phyloP scores from a whole-genome alignment of 2,797 vertebrate genomes.

The Oreochromis mossambicus region DNA sequence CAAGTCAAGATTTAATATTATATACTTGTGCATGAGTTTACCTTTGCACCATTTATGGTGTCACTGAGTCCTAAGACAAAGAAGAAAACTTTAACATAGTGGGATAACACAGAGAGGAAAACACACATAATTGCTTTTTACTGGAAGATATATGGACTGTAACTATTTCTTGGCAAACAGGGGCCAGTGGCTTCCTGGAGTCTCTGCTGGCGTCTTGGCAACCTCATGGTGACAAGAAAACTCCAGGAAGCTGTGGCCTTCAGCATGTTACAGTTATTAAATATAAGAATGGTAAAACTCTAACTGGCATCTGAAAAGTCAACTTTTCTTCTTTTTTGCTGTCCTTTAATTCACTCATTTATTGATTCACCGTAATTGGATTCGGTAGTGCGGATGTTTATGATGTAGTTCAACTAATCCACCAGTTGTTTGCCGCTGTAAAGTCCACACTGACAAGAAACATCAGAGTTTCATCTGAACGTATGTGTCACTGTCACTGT shows the following conservation, averaged over 20 bases:
- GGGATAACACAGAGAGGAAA: not conserved
- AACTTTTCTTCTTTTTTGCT: not conserved
- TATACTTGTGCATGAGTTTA: too few species aligned
- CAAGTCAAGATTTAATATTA: not conserved
- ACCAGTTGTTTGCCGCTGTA: not conserved
- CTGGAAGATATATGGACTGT: not conserved
- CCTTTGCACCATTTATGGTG: not conserved
- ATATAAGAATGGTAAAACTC: not conserved
- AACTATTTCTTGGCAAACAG: not conserved
- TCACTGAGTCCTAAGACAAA: not conserved
- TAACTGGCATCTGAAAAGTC: not conserved
- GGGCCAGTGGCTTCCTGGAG: not conserved
- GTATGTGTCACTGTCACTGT: not conserved
- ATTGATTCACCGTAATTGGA: not conserved
- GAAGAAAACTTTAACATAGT: not conserved
- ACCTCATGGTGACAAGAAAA: not conserved
- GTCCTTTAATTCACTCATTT: not conserved
- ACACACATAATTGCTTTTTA: not conserved
- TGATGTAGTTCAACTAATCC: not conserved
- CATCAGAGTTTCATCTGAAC: conserved; percentile 7
- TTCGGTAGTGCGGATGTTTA: not conserved
- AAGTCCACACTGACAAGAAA: not conserved
- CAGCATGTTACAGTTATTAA: not conserved
- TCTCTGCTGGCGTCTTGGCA: not conserved
- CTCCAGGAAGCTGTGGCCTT: not conserved